Conservation (phyloP, 2,113 vertebrate species). For the Alligator mississippiensis region DNA sequence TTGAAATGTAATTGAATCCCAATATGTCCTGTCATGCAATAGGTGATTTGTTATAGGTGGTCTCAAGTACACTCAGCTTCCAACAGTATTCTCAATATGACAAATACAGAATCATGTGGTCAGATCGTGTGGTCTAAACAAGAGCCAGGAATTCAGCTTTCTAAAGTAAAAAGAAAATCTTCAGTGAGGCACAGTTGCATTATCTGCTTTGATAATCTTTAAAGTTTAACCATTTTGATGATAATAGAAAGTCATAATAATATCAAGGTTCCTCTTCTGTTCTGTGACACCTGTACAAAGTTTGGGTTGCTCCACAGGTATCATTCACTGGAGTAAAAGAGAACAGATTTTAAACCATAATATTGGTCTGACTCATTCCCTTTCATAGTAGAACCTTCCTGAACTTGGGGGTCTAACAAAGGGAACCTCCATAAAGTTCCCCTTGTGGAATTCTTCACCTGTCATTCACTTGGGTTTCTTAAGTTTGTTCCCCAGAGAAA, state of each 20-base stretch:
- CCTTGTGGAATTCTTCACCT: background rate
- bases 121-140: too few species aligned
- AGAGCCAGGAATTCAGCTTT: too few species aligned
- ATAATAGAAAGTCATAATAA: too few species aligned
- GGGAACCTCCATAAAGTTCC: too few species aligned
- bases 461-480: background rate
- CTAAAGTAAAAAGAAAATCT: too few species aligned
- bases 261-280: background rate
- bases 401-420: too few species aligned
- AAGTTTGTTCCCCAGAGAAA: background rate
- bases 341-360: background rate
- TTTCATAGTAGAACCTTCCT: background rate
- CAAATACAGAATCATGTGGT: background rate
- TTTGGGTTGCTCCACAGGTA: too few species aligned
- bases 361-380: too few species aligned
- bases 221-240: too few species aligned
- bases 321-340: background rate
- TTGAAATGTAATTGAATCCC: background rate
- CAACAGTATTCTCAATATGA: background rate
- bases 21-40: background rate
- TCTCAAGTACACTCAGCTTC: background rate
- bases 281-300: background rate
- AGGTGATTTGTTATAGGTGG: too few species aligned
- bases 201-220: too few species aligned
- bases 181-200: too few species aligned